Conservation (phyloP, 2,888 invertebrate genomes). For the Idaea straminata region DNA sequence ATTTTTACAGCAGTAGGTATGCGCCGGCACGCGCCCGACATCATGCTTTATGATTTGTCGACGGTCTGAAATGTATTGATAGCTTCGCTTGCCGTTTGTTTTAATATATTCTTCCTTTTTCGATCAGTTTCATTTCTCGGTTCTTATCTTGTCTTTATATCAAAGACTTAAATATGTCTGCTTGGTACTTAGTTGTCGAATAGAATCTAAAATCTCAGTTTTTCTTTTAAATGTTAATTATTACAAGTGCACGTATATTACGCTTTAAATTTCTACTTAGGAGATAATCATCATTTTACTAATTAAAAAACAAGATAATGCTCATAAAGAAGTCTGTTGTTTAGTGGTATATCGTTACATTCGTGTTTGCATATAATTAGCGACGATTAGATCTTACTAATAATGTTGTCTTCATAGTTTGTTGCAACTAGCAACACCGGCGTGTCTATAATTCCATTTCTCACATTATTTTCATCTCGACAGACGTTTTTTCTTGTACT, state of each 20-base stretch:
- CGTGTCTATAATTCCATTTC: conserved; percentile 21
- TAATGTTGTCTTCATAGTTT: not conserved
- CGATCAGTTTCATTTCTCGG: conserved; percentile 6
- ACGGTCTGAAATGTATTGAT: conserved; percentile 53
- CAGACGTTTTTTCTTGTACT: conserved; percentile 20
- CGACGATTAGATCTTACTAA: not conserved
- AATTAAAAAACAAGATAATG: not conserved
- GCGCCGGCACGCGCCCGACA: conserved; percentile 65
- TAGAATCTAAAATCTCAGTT: too few relatives aligned
- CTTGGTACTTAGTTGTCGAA: too few relatives aligned
- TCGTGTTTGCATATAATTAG: not conserved
- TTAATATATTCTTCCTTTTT: conserved; percentile 11
- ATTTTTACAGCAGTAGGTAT: conserved; percentile 63
- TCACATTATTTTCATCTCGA: conserved; percentile 29
- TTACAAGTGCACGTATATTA: not conserved
- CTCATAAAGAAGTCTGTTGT: not conserved
- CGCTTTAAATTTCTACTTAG: not conserved
- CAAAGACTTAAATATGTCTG: too few relatives aligned
- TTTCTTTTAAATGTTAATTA: not conserved
- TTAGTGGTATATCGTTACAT: not conserved
- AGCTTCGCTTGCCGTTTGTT: conserved; percentile 33
- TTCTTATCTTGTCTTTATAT: not conserved
- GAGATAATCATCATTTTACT: not conserved
- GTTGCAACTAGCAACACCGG: not conserved
- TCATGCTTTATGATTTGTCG: conserved; percentile 63